Conservation (phyloP, 1,140 invertebrate species). For the Xylocopa sonorina region DNA sequence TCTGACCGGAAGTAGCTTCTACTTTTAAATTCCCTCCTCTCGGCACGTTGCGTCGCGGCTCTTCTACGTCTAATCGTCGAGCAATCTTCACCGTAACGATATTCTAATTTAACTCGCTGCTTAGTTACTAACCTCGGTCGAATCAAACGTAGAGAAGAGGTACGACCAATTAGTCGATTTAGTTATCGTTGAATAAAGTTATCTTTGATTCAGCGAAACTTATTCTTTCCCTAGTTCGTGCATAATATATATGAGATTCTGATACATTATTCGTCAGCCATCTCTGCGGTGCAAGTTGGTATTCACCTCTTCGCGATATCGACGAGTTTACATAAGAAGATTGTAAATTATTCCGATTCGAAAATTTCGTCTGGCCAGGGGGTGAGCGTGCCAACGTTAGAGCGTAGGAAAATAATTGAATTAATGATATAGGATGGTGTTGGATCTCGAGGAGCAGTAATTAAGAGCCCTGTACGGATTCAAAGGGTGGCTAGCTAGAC, state of each 20-base stretch:
- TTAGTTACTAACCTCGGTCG: neutral
- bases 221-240: neutral
- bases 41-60: neutral
- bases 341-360: no score
- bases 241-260: neutral
- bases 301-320: neutral
- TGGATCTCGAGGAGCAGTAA: neutral
- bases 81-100: neutral
- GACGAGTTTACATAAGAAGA: fast-evolving
- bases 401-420: no score
- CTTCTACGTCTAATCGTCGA: neutral
- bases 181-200: neutral
- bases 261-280: neutral
- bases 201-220: neutral
- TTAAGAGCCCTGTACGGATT: neutral
- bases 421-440: no score
- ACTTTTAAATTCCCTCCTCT: slow-evolving; percentile 35
- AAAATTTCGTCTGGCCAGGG: no score
- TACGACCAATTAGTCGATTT: no score
- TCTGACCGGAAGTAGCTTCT: slow-evolving; percentile 33
- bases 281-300: neutral
- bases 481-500: neutral
- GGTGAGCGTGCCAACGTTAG: no score
- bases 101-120: neutral
- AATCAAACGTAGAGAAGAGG: neutral